These are phyloP conservation scores for Ramazzottius varieornatus DNA, from an alignment of 2,888 invertebrate species.

Conservation along the genomic window DNA sequence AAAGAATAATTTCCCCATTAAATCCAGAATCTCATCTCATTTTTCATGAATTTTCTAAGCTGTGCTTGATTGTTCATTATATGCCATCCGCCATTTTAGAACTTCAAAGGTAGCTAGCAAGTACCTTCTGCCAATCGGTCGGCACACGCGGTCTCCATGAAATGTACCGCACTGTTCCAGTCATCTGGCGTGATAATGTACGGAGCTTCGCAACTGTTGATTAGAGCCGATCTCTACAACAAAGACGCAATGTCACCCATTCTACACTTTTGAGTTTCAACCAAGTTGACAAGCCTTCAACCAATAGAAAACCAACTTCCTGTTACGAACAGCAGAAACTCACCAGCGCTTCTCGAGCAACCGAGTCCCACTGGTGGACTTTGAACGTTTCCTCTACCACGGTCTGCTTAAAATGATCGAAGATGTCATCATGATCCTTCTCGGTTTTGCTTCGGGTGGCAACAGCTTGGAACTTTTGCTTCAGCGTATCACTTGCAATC, in stretches of 20 bases:
- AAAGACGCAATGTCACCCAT: not conserved
- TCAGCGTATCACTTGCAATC: not conserved
- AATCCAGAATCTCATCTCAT: too few relatives aligned
- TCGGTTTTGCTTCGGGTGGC: slow-evolving; percentile 24
- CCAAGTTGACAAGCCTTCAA: too few relatives aligned
- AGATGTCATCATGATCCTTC: slow-evolving; percentile 57
- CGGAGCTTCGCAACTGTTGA: not conserved
- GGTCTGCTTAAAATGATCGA: slow-evolving; percentile 57
- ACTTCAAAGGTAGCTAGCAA: not conserved
- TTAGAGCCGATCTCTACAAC: not conserved
- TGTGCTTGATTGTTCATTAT: too few relatives aligned
- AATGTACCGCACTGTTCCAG: not conserved
- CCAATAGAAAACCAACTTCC: not conserved
- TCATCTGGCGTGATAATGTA: not conserved
- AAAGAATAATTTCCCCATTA: too few relatives aligned
- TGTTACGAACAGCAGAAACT: not conserved
- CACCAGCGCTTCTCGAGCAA: slow-evolving; percentile 37
- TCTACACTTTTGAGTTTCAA: not conserved
- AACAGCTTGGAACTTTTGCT: not conserved
- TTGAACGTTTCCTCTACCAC: slow-evolving; percentile 63
- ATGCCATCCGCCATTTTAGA: too few relatives aligned
- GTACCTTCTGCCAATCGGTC: not conserved
- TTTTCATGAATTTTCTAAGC: too few relatives aligned
- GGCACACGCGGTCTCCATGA: not conserved
- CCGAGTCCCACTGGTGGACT: slow-evolving; percentile 75